phyloP scores from a whole-genome alignment of 2,888 invertebrate genomes.

The Heliconius aoede region DNA sequence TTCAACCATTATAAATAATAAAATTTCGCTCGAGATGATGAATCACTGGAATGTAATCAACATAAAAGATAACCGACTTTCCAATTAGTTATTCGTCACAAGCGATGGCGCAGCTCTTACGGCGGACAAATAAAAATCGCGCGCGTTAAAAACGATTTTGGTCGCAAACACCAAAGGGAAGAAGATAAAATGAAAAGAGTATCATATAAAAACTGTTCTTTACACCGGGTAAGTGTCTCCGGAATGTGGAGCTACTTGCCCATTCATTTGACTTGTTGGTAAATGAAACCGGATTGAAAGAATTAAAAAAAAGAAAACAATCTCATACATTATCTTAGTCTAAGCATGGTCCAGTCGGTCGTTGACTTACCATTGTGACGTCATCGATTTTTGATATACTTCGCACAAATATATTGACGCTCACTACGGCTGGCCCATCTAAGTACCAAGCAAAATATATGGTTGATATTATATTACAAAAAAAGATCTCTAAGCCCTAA shows the following conservation, averaged over 20 bases:
- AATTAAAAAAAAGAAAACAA: constrained; percentile 50
- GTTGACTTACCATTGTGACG: constrained; percentile 98
- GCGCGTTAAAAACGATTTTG: constrained; percentile 82
- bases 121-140: constrained; percentile 47
- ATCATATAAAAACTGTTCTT: constrained; percentile 55
- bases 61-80: constrained; percentile 39
- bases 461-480: constrained; percentile 64
- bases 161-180: constrained; percentile 80
- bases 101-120: constrained; percentile 24
- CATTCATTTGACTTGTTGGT: constrained; percentile 82
- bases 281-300: constrained; percentile 58
- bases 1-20: constrained; percentile 67
- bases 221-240: constrained; percentile 77
- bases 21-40: constrained; percentile 51
- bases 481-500: constrained; percentile 68
- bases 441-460: constrained; percentile 83
- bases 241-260: constrained; percentile 71
- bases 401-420: constrained; percentile 99
- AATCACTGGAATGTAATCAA: constrained; percentile 46
- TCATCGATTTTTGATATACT: constrained; percentile 99
- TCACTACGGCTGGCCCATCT: constrained; percentile 97
- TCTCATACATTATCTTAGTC: constrained; percentile 67
- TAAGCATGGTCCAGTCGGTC: constrained; percentile 72
- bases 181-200: constrained; percentile 65
- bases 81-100: constrained; percentile 35